Evolutionary conservation across 2,113 vertebrate species (phyloP), one percentile per base, ranked within the genome.

Genomic region (Dromiciops gliroides): DNA sequence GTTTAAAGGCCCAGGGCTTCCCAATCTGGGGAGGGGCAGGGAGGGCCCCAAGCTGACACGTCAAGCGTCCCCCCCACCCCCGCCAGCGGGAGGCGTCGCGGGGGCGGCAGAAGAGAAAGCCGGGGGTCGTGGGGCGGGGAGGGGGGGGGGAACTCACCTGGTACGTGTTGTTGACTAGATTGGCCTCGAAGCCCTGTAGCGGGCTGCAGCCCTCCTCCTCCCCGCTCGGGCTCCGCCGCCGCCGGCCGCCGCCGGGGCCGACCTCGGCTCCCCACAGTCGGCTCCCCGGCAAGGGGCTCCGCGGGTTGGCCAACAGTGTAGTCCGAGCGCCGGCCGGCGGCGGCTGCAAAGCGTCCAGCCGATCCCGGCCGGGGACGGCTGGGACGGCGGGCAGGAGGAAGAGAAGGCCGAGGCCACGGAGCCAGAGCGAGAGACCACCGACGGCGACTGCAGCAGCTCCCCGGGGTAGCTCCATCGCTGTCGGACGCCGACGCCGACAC

Each of bases 91-190:
- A 23, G 8, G 47, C 31, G 89, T 6, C 56, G 47, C 92, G 19
- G n/a, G 47, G 11, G 26, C 67, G 26, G 47, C 22, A 28, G 51
- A 11, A 23, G 14, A 14, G 50, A 11, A 24, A 48, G 75, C 47
- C 91, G 31, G 75, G 16, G 1, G 50, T 31, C 56, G 50, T 5
- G 50, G 50, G 50, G 50, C 56, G n/a, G 3, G 56, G 7, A 24
- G 19, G 50, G 90, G 60, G 50, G 90, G 89, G 56, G 88, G 97
- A n/a, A n/a, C 99, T 99, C 98, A 99, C 99, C 97, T 92, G 96
- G 98, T 99, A 99, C 88, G 99, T 99, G 98, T 99, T 99, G 98
- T 97, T 98, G 19, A 88, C 92, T 92, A 99, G 99, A 97, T 98
- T 98, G 96, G 95, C 95, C 1, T 97, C 97, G 91, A 97, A 98